phyloP scores from a whole-genome alignment of 2,888 invertebrate genomes.

The Noctua comes region DNA sequence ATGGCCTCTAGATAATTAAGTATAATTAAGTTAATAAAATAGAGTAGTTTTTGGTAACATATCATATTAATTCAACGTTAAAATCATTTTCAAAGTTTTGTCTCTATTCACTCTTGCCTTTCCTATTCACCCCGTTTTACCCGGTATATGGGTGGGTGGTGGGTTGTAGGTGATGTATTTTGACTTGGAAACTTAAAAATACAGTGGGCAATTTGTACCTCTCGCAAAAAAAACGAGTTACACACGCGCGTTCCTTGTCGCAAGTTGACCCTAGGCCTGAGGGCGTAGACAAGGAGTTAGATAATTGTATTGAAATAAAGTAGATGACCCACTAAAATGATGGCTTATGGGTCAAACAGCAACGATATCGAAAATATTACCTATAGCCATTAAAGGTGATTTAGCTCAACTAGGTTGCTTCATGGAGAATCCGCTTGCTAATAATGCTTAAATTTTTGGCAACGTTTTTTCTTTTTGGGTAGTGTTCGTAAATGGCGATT shows the following conservation, averaged over 20 bases:
- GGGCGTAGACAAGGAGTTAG: neutral
- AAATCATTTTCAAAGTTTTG: no score
- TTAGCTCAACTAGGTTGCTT: conserved; percentile 6
- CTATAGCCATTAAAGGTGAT: neutral
- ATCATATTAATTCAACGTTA: no score
- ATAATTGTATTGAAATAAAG: conserved; percentile 10
- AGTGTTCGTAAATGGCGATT: conserved; percentile 5
- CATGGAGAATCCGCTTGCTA: conserved; percentile 5
- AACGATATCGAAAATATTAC: conserved; percentile 8
- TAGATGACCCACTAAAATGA: neutral
- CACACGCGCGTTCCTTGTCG: neutral
- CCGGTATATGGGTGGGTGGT: no score
- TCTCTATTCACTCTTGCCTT: no score
- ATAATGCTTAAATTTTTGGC: conserved; percentile 12
- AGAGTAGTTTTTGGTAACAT: no score
- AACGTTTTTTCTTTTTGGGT: conserved; percentile 1
- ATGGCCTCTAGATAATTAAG: no score
- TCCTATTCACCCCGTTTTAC: no score
- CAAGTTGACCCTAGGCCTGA: neutral
- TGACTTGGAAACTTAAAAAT: neutral
- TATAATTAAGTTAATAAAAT: no score
- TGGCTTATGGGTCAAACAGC: neutral
- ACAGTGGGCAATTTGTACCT: neutral
- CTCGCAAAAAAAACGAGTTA: neutral
- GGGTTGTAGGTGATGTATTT: neutral